A percentile compares a stretch with the other conserved stretches of the same genome.
These are phyloP conservation scores for Distichodus sexfasciatus DNA, from an alignment of 2,797 vertebrate genomes.

Conservation along the genomic window DNA sequence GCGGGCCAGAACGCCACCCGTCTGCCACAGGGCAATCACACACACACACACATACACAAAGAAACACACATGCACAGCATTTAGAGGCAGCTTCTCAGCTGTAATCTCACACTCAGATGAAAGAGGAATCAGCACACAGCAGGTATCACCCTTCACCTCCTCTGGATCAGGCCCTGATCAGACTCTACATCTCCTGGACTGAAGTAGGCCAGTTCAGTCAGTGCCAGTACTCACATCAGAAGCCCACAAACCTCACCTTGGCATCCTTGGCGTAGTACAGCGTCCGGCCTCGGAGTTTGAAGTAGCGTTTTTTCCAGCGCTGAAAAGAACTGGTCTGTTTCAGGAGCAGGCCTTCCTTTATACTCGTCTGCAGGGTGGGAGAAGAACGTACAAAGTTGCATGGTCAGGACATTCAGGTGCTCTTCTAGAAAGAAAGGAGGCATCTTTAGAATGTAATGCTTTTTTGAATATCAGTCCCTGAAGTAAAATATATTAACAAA, in stretches of 20 bases:
- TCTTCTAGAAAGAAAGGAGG: no score
- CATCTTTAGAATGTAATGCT: no score
- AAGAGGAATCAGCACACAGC: neutral
- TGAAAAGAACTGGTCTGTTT: conserved; percentile 99
- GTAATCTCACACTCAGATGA: neutral
- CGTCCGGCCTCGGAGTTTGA: conserved; percentile 94
- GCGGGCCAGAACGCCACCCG: conserved; percentile 70
- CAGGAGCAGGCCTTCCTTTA: conserved; percentile 93
- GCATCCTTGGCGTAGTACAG: conserved; percentile 99
- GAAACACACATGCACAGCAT: neutral
- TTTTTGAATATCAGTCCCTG: no score
- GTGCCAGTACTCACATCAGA: no score
- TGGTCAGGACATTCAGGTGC: conserved; percentile 9
- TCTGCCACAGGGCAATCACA: conserved; percentile 61
- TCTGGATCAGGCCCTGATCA: neutral
- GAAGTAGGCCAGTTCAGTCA: neutral
- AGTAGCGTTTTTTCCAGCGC: conserved; percentile 97
- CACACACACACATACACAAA: conserved; percentile 35
- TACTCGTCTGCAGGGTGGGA: conserved; percentile 85
- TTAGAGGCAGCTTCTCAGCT: neutral
- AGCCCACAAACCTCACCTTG: conserved; percentile 77
- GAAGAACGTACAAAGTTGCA: conserved; percentile 18
- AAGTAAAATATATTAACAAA: no score
- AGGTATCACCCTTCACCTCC: neutral
- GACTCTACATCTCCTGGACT: neutral